A percentile compares a stretch with the other conserved stretches of the same genome.
phyloP scores from a whole-genome alignment of 2,113 vertebrate species.

The Spea bombifrons region DNA sequence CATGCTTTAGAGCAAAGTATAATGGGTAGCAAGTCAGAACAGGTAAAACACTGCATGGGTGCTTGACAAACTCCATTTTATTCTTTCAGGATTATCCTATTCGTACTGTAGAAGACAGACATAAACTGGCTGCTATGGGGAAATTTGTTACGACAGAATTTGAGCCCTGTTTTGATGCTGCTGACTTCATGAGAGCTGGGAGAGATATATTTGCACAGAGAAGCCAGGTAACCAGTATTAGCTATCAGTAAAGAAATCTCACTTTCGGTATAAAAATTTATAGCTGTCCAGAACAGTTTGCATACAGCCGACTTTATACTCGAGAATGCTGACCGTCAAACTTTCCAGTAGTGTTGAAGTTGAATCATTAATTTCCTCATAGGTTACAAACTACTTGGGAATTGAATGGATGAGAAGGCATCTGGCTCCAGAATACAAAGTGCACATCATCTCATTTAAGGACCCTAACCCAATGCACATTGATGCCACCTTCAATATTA shows the following conservation, averaged over 20 bases:
- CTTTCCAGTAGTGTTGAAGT: too few relatives aligned
- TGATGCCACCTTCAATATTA: conserved; percentile 97
- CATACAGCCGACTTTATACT: too few relatives aligned
- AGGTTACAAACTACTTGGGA: conserved; percentile 95
- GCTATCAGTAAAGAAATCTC: too few relatives aligned
- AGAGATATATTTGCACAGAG: conserved; percentile 95
- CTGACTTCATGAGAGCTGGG: conserved; percentile 96
- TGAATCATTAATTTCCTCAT: conserved; percentile 29
- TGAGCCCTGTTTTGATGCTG: conserved; percentile 97
- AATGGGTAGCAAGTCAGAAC: neutral
- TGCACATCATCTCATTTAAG: conserved; percentile 92
- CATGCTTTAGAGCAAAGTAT: too few relatives aligned
- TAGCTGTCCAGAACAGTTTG: too few relatives aligned
- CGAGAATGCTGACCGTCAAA: too few relatives aligned
- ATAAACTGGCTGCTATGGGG: conserved; percentile 88
- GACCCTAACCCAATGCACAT: conserved; percentile 99
- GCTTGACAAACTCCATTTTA: conserved; percentile 18
- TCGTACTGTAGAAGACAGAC: conserved; percentile 88
- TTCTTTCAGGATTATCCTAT: conserved; percentile 85
- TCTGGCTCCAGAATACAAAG: conserved; percentile 86
- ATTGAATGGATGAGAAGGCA: conserved; percentile 98
- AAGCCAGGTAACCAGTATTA: conserved; percentile 79
- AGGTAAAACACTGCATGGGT: neutral
- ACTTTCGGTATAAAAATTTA: too few relatives aligned
- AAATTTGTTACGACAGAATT: conserved; percentile 97